Conservation (phyloP, 2,888 invertebrate species). For the Spilarctia lutea region DNA sequence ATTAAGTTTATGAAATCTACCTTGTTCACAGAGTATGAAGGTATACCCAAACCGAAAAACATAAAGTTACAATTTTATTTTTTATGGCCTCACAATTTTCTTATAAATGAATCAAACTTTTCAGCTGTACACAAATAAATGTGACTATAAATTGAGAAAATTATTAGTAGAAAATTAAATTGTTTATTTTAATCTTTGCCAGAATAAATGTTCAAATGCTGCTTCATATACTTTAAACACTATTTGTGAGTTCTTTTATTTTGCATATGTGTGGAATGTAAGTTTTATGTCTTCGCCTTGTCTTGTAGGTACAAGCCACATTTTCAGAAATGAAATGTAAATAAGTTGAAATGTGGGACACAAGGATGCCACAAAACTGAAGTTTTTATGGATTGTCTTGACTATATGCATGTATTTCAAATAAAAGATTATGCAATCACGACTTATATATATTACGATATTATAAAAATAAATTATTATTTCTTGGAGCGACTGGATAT, state of each 20-base stretch:
- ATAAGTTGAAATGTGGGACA: conserved; percentile 66
- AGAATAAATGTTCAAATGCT: background rate
- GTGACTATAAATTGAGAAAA: background rate
- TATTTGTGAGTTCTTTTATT: conserved; percentile 33
- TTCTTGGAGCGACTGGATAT: no score
- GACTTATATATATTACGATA: background rate
- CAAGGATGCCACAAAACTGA: conserved; percentile 19
- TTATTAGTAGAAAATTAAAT: background rate
- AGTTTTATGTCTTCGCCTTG: conserved; percentile 21
- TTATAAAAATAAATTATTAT: background rate
- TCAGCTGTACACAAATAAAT: background rate
- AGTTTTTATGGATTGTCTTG: conserved; percentile 10
- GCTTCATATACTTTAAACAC: background rate
- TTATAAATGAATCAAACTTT: background rate
- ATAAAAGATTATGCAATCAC: background rate
- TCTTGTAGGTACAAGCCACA: conserved; percentile 54
- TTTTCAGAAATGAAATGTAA: conserved; percentile 75
- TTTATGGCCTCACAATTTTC: background rate
- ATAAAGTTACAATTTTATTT: background rate
- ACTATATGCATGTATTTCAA: background rate
- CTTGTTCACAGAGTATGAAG: background rate
- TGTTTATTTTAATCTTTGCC: background rate
- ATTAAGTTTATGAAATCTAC: background rate
- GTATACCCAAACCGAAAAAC: background rate
- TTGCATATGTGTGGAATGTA: conserved; percentile 21